Conservation (phyloP, 2,797 vertebrate genomes). For the Lagorchestes hirsutus region DNA sequence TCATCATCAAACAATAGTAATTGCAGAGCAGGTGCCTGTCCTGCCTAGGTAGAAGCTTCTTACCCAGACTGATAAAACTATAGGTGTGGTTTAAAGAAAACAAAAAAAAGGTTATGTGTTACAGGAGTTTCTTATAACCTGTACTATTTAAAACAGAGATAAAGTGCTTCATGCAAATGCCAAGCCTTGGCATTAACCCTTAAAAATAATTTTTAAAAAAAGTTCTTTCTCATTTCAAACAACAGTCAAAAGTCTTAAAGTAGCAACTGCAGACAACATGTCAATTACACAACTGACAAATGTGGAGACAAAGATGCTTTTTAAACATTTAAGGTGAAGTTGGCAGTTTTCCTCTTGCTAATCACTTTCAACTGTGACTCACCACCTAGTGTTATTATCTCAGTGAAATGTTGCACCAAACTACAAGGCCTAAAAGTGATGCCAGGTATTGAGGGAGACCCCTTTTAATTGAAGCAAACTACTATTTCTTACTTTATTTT, state of each 20-base stretch:
- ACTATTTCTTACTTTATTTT: not conserved
- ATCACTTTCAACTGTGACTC: not conserved
- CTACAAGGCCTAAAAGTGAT: not conserved
- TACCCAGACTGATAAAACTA: not conserved
- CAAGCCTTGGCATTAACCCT: not conserved
- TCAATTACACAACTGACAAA: not conserved
- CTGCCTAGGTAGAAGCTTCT: not conserved
- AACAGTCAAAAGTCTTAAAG: not conserved
- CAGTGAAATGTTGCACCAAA: not conserved
- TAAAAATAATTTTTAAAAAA: not conserved
- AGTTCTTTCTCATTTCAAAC: not conserved
- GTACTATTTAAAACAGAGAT: not conserved
- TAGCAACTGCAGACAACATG: not conserved
- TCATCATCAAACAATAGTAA: not conserved
- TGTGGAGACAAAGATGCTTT: not conserved
- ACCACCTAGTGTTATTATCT: not conserved
- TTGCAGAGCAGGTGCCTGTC: not conserved
- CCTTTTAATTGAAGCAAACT: not conserved
- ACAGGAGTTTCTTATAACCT: not conserved
- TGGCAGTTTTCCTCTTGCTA: not conserved
- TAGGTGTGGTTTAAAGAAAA: not conserved
- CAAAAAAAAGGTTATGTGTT: not conserved
- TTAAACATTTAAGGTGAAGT: not conserved
- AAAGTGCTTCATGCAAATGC: not conserved
- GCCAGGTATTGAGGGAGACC: not conserved